Base-by-base conservation (phyloP, 2,888 invertebrate genomes). In the Muscina levida region DNA sequence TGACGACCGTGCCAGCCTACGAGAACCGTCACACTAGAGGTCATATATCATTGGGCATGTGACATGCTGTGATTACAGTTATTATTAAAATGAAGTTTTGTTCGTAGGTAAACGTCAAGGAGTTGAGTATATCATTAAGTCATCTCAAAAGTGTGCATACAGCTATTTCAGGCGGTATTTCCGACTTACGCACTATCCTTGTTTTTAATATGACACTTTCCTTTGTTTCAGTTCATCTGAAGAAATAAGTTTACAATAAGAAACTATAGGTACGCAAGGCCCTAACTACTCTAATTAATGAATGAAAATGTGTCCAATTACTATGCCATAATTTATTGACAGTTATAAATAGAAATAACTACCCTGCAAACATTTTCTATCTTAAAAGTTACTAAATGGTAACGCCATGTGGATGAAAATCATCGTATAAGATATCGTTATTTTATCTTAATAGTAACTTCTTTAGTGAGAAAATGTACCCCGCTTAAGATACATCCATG, bases 51-150 rank as follows among this genome's bases (percentile, higher is more conserved):
- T 67, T 13, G 62, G 62, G 42, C 46, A 65, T 65, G 44, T 65
- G 39, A 68, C 72, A 76, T 19, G 62, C 72, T 57, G 75, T 70
- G 79, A 79, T 76, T 79, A 79, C 75, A 72, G 76, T 79, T 72
- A 72, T 72, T 76, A 72, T 42, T 13, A 37, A 17, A 59, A 39
- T 13, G 62, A 15, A 62, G 42, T 62, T 39, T 42, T n/a, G 42
- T 42, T 22, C 42, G 24, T 11, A 68, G 76, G 70, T 72, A 72
- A 76, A 76, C 51, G 37, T 76, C 65, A 68, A 76, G 76, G 48
- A 76, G 56, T 70, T 79, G 65, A 67, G 57, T 42, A 22, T 79
- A 46, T 79, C 72, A 79, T 79, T 79, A 72, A 72, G 68, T 76
- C 72, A 68, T 76, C 68, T 53, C 39, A 72, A 67, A 74, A 48